Percentiles rank a stretch among this genome's conserved stretches.
Conservation (phyloP, 2,797 vertebrate species). For the Arctocebus calabarensis region DNA sequence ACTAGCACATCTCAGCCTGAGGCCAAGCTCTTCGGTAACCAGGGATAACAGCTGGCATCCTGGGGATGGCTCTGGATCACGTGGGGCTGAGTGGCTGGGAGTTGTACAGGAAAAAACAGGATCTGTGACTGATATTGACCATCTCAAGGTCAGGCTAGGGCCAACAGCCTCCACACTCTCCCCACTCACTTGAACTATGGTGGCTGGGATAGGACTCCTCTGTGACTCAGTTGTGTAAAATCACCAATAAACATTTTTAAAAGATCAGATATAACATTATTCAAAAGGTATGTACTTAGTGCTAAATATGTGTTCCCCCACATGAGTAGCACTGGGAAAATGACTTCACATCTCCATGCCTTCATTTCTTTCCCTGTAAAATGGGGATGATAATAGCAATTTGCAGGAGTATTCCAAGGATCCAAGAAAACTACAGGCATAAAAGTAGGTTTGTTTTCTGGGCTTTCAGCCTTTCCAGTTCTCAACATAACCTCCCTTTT, state of each 20-base stretch:
- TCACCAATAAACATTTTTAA: not conserved
- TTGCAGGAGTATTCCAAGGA: not conserved
- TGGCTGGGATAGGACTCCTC: not conserved
- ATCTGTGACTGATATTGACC: not conserved
- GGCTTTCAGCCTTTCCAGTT: not conserved
- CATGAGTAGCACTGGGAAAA: not conserved
- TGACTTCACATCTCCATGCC: not conserved
- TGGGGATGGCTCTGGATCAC: not conserved
- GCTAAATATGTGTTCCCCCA: not conserved
- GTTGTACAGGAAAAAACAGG: not conserved
- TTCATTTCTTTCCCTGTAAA: constrained; percentile 11
- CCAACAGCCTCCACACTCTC: not conserved
- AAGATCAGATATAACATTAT: not conserved
- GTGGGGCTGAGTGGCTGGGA: not conserved
- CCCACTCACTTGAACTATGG: not conserved
- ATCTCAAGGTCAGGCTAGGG: not conserved
- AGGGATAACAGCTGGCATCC: not conserved
- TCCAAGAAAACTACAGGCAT: not conserved
- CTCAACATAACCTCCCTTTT: not conserved
- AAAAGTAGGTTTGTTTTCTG: not conserved
- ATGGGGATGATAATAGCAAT: not conserved
- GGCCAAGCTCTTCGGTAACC: not conserved
- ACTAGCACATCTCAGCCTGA: not conserved
- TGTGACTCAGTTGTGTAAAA: not conserved
- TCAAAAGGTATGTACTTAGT: not conserved